Base-by-base conservation (phyloP, 2,797 vertebrate species). In the Ficedula albicollis region DNA sequence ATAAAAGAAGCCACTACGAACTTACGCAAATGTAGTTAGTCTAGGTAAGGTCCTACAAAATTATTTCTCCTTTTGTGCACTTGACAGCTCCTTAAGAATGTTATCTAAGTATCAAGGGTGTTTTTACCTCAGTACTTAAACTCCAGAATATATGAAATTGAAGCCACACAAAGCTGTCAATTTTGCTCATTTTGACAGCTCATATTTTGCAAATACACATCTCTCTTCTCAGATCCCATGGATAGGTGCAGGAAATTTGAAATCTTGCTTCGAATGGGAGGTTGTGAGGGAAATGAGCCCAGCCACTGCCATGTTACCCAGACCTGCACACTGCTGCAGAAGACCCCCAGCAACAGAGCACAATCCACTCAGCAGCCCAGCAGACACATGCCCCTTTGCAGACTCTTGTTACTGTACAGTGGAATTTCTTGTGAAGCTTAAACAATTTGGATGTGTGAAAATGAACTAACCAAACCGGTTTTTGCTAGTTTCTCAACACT, bases 341-440 rank as follows among this genome's bases (percentile, higher is more conserved):
- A n/a, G 62, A 41, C 2, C 3, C 15, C 43, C 22, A 36, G 8
- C 38, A 68, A 36, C 54, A 75, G 27, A 38, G 36, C 15, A 34
- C 10, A 62, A 21, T 25, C 46, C 25, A 21, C 25, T 36, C 30
- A 63, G 38, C 18, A 67, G 16, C 25, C 27, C 10, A 36, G 46
- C 3, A 68, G 20, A 64, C 54, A 19, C 0, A 0, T 5, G 9
- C 6, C 23, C 32, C 13, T 68, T 32, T 2, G 1, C 11, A 27
- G 44, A 41, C 7, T 41, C 16, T 38, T 22, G 5, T 8, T 73
- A 56, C 15, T 22, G 22, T 27, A 36, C 7, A 10, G 7, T 10
- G 6, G 16, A 51, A 60, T 51, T 68, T 39, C n/a, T 38, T 59
- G 32, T 4, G 25, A 83, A 70, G 18, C 36, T 43, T 73, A 36